Conservation (phyloP, 92 coral and sea anemone genomes). For the Porites rus region DNA sequence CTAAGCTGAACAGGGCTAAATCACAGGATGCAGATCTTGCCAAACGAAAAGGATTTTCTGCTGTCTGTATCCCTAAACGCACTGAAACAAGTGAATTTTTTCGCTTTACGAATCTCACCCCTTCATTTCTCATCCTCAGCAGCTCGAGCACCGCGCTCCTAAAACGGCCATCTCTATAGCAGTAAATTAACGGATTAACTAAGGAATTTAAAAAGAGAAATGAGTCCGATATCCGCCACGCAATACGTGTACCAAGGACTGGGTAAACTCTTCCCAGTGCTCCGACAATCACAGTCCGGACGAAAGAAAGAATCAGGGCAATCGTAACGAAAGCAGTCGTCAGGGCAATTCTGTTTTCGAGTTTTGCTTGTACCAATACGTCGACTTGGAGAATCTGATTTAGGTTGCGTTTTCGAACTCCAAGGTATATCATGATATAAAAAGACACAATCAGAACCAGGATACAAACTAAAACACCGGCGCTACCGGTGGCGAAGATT, state of each 20-base stretch:
- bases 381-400: no score
- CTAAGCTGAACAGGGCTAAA: neutral
- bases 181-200: no score
- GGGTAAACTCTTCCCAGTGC: neutral
- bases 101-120: neutral
- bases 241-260: neutral
- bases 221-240: neutral
- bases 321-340: neutral
- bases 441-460: neutral
- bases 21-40: neutral
- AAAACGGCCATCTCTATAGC: no score
- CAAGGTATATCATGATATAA: neutral
- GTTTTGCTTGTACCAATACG: no score
- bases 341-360: neutral
- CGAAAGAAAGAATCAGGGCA: neutral
- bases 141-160: neutral
- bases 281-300: neutral
- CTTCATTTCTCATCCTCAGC: neutral
- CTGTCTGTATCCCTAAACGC: neutral
- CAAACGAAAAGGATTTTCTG: neutral
- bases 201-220: neutral
- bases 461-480: neutral
- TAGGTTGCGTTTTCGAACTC: neutral
- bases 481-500: neutral
- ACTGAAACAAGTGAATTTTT: neutral